These are phyloP conservation scores for Diorhabda elongata DNA, from an alignment of 1,140 invertebrate species.

Conservation along the genomic window DNA sequence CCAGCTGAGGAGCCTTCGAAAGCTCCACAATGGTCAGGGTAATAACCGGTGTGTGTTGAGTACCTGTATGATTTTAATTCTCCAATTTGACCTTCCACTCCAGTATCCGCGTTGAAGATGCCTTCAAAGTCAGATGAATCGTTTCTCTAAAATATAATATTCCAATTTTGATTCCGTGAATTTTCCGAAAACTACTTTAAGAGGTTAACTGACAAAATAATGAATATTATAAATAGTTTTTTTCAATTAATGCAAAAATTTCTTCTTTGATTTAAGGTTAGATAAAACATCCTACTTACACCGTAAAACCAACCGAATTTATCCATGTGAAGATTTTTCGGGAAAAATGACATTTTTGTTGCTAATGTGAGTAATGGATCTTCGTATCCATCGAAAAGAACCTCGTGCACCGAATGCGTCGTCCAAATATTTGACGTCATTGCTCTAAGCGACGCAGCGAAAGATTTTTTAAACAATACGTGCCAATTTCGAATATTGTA, in stretches of 20 bases:
- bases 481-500: slow-evolving; percentile 56
- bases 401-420: slow-evolving; percentile 62
- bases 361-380: slow-evolving; percentile 66
- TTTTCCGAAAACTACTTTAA: too few species aligned
- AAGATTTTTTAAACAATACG: slow-evolving; percentile 50
- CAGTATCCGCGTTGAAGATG: slow-evolving; percentile 37
- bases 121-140: slow-evolving; percentile 36
- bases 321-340: slow-evolving; percentile 56
- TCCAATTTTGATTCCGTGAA: too few species aligned
- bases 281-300: slow-evolving; percentile 50
- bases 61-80: slow-evolving; percentile 55
- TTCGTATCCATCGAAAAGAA: slow-evolving; percentile 72
- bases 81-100: slow-evolving; percentile 48
- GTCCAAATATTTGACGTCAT: slow-evolving; percentile 55
- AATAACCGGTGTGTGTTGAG: slow-evolving; percentile 49
- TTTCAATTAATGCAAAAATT: too few species aligned
- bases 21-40: slow-evolving; percentile 43
- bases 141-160: slow-evolving; percentile 51
- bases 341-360: slow-evolving; percentile 52
- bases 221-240: too few species aligned
- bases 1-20: slow-evolving; percentile 61
- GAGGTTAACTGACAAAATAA: too few species aligned
- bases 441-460: slow-evolving; percentile 56
- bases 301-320: slow-evolving; percentile 81
- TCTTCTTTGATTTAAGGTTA: neutral